These are phyloP conservation scores for Microctenopoma lineatum DNA, from an alignment of 2,797 vertebrate species.

Conservation along the genomic window DNA sequence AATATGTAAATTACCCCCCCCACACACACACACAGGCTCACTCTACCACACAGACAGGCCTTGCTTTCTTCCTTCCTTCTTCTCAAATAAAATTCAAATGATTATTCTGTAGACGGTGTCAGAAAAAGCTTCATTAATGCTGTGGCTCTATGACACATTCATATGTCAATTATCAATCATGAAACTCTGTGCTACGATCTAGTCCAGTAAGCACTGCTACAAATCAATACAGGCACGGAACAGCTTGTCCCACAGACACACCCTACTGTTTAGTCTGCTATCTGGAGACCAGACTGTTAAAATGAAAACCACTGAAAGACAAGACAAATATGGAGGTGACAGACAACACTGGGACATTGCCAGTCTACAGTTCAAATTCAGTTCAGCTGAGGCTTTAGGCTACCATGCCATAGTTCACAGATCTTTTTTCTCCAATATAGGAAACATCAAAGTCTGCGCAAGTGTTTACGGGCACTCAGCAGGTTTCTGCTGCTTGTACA, in stretches of 20 bases:
- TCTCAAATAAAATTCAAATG: constrained; percentile 25
- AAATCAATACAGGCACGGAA: constrained; percentile 68
- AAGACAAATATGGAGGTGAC: constrained; percentile 23
- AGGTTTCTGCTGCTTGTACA: constrained; percentile 15
- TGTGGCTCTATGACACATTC: constrained; percentile 44
- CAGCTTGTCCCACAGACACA: constrained; percentile 39
- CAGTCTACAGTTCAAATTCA: constrained; percentile 37
- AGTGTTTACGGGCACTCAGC: constrained; percentile 13
- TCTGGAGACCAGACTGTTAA: constrained; percentile 23
- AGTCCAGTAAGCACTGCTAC: constrained; percentile 51
- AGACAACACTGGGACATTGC: constrained; percentile 12
- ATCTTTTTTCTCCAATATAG: background rate
- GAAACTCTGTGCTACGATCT: constrained; percentile 37
- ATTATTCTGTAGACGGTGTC: constrained; percentile 21
- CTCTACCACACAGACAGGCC: constrained; percentile 9
- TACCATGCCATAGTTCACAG: constrained; percentile 33
- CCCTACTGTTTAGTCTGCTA: constrained; percentile 41
- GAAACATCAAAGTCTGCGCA: constrained; percentile 20
- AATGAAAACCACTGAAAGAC: constrained; percentile 22
- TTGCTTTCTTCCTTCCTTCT: constrained; percentile 27
- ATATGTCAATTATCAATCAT: constrained; percentile 72
- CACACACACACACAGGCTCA: constrained; percentile 18
- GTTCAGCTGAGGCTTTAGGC: constrained; percentile 52
- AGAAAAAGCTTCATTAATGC: constrained; percentile 51
- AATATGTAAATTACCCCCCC: background rate